phyloP scores from a whole-genome alignment of 2,113 vertebrate species.

The Vulpes lagopus region DNA sequence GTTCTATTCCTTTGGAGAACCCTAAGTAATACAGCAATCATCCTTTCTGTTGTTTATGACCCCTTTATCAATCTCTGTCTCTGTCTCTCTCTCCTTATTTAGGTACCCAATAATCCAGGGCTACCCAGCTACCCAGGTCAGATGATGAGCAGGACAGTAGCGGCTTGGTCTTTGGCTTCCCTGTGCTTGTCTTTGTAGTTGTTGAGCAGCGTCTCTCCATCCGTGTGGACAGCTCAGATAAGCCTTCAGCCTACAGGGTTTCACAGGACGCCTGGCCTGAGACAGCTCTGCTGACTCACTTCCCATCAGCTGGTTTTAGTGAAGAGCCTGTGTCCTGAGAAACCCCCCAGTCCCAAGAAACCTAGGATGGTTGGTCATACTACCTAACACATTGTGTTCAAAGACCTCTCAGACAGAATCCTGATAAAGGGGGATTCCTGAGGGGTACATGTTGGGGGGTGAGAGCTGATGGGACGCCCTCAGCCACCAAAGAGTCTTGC shows the following conservation, averaged over 20 bases:
- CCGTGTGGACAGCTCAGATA: neutral
- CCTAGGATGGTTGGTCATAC: neutral
- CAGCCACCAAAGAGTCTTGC: neutral
- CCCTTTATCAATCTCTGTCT: neutral
- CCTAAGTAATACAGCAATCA: neutral
- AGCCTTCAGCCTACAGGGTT: neutral
- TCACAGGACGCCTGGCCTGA: neutral
- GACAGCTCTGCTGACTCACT: neutral
- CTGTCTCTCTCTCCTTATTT: neutral
- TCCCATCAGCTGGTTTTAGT: neutral
- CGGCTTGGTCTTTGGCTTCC: neutral
- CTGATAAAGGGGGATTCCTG: neutral
- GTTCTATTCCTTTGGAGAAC: neutral
- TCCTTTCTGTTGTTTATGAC: neutral
- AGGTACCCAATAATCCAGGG: neutral
- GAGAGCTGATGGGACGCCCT: neutral
- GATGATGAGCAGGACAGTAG: accelerated
- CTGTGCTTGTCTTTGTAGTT: neutral
- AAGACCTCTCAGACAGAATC: neutral
- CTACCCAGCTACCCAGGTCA: neutral
- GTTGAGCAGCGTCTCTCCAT: neutral
- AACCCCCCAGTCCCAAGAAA: neutral
- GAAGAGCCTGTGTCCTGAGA: neutral
- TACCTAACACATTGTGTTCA: neutral
- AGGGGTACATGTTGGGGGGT: neutral